A percentile compares a stretch with the other conserved stretches of the same genome.
Evolutionary conservation across 2,113 vertebrate species (phyloP).

Genomic region (Clarias batrachus): DNA sequence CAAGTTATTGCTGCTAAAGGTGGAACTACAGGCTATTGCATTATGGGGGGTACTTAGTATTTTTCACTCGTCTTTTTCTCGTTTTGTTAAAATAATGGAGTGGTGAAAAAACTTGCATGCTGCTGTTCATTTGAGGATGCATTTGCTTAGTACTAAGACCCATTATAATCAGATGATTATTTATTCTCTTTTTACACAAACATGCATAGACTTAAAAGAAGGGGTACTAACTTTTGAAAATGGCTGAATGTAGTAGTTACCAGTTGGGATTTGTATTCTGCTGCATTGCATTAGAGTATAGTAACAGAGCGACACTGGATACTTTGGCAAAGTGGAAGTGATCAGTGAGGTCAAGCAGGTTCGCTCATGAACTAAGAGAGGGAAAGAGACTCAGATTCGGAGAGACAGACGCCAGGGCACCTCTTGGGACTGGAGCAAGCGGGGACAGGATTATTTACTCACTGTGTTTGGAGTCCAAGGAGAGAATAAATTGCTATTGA

Average conservation of each 20-base stretch:
- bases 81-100: too few species aligned
- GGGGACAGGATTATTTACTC: slow-evolving; percentile 85
- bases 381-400: slow-evolving; percentile 28
- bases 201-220: too few species aligned
- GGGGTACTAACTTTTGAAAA: too few species aligned
- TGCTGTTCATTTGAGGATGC: too few species aligned
- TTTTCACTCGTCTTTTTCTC: too few species aligned
- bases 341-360: slow-evolving; percentile 50
- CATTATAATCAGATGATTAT: too few species aligned
- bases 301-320: slow-evolving; percentile 41
- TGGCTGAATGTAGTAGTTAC: not conserved
- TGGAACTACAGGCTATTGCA: too few species aligned
- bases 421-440: slow-evolving; percentile 74
- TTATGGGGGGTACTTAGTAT: too few species aligned
- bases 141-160: too few species aligned
- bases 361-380: slow-evolving; percentile 45
- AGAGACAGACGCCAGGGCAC: slow-evolving; percentile 55
- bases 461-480: slow-evolving; percentile 79
- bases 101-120: too few species aligned
- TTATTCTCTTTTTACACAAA: too few species aligned
- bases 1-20: too few species aligned
- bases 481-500: slow-evolving; percentile 90
- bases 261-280: slow-evolving; percentile 24
- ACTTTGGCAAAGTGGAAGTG: slow-evolving; percentile 44
- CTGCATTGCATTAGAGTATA: slow-evolving; percentile 31